phyloP scores from a whole-genome alignment of 2,113 vertebrate species.

The Ciconia stormi region DNA sequence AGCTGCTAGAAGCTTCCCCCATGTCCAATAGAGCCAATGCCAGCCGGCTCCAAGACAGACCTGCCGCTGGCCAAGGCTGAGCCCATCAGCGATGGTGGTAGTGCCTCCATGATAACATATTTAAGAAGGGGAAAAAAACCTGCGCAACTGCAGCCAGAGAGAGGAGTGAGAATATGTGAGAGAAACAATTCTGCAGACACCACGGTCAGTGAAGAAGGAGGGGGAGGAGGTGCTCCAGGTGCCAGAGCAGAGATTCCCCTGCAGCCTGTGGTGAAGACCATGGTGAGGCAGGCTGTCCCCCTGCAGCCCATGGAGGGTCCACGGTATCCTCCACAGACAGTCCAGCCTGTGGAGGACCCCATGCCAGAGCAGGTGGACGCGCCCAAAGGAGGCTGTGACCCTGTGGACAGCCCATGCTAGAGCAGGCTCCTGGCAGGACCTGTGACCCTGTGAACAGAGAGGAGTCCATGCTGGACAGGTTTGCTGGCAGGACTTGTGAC shows the following conservation, averaged over 20 bases:
- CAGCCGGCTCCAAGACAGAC: neutral
- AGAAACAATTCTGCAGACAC: neutral
- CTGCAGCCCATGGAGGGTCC: neutral
- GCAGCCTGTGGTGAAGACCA: neutral
- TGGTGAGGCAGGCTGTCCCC: neutral
- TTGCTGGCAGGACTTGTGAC: neutral
- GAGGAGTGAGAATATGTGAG: neutral
- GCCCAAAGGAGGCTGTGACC: neutral
- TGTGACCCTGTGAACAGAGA: neutral
- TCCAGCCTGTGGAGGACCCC: neutral
- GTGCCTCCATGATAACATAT: neutral
- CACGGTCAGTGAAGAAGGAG: neutral
- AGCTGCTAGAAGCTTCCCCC: neutral
- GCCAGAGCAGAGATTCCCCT: neutral
- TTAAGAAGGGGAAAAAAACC: neutral
- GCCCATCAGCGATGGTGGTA: neutral
- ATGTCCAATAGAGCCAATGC: neutral
- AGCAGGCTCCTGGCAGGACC: neutral
- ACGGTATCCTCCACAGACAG: neutral
- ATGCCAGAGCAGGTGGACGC: neutral
- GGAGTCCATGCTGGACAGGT: neutral
- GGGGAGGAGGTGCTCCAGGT: neutral
- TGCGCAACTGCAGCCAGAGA: neutral
- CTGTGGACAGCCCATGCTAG: fast-evolving
- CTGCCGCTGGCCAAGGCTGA: neutral